A percentile compares a stretch with the other conserved stretches of the same genome.
These are phyloP conservation scores for Alouatta palliata DNA, from an alignment of 2,113 vertebrate species.

Conservation along the genomic window DNA sequence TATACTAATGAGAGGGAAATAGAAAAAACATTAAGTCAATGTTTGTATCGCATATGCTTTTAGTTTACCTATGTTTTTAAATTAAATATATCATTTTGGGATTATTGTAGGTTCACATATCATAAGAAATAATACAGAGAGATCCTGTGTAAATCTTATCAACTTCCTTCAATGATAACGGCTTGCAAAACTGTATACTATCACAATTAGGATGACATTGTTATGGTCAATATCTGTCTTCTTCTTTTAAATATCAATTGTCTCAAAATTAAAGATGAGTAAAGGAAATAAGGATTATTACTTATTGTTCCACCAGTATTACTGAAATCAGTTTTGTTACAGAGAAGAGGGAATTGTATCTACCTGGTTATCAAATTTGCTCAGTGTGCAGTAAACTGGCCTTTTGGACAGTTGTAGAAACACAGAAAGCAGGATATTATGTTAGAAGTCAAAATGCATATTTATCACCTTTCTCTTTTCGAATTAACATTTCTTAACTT, in stretches of 20 bases:
- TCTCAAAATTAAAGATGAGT: constrained; percentile 11
- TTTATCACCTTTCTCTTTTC: background rate
- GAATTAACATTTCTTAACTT: constrained; percentile 21
- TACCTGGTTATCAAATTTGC: background rate
- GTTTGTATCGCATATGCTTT: background rate
- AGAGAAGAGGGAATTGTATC: background rate
- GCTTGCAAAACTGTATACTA: background rate
- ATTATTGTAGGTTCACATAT: background rate
- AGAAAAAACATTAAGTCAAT: background rate
- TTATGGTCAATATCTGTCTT: background rate
- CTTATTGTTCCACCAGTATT: background rate
- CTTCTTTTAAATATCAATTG: background rate
- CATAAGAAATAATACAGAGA: background rate
- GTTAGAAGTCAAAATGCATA: background rate
- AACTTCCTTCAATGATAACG: background rate
- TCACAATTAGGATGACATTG: background rate
- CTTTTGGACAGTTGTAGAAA: constrained; percentile 10
- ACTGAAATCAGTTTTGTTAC: background rate
- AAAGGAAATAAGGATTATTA: background rate
- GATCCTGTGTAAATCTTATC: background rate
- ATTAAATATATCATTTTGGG: background rate
- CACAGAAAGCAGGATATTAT: background rate
- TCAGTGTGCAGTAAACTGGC: background rate
- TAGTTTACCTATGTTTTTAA: background rate
- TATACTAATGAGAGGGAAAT: background rate